Conservation (phyloP, 2,888 invertebrate species). For the Leucania comma region DNA sequence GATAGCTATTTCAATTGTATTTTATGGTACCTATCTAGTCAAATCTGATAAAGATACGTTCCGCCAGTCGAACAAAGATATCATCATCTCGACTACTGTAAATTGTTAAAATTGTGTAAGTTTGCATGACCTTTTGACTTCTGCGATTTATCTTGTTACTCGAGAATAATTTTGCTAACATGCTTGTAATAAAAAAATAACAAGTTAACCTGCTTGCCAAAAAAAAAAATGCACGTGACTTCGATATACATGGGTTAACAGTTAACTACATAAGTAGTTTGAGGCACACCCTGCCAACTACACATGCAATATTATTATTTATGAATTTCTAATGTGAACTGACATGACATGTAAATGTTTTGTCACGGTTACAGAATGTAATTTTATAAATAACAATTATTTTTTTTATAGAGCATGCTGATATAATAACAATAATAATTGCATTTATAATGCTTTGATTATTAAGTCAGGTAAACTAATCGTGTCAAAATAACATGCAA, state of each 20-base stretch:
- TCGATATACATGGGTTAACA: neutral
- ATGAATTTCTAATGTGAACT: slow-evolving; percentile 36
- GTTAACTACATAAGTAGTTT: slow-evolving; percentile 3
- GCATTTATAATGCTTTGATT: slow-evolving; percentile 3
- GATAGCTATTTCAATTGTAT: neutral
- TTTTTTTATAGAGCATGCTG: slow-evolving; percentile 1
- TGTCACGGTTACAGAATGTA: slow-evolving; percentile 26
- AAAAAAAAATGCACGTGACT: slow-evolving; percentile 8
- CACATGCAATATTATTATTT: slow-evolving; percentile 26
- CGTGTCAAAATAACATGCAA: neutral
- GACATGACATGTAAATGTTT: slow-evolving; percentile 29
- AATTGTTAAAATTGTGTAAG: slow-evolving; percentile 16
- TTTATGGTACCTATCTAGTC: slow-evolving; percentile 17
- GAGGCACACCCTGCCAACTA: slow-evolving; percentile 23
- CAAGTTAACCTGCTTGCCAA: slow-evolving; percentile 3
- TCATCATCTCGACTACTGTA: neutral
- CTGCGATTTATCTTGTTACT: slow-evolving; percentile 7
- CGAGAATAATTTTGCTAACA: slow-evolving; percentile 10
- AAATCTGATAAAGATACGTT: slow-evolving; percentile 21
- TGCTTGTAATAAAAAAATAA: slow-evolving; percentile 37
- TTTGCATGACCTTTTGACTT: slow-evolving; percentile 29
- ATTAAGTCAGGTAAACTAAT: neutral
- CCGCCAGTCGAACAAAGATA: neutral
- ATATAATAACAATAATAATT: neutral
- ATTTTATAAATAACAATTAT: slow-evolving; percentile 24